Conservation (phyloP, 2,797 vertebrate species). For the Cossypha caffra region DNA sequence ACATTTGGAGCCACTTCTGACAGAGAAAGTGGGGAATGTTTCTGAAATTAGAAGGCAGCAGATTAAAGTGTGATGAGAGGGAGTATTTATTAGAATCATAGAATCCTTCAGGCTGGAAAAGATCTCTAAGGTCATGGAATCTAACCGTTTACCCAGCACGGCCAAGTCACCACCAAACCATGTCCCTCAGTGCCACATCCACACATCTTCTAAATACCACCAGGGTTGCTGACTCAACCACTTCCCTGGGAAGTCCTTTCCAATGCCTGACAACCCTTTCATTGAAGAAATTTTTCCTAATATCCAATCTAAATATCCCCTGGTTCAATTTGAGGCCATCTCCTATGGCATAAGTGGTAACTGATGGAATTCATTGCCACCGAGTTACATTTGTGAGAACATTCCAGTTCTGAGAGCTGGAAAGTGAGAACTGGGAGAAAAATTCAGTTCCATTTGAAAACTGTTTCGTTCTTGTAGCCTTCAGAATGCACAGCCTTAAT, state of each 20-base stretch:
- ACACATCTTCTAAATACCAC: background rate
- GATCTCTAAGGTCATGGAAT: background rate
- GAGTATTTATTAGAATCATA: background rate
- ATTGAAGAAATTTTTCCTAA: background rate
- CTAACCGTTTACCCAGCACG: rapidly evolving
- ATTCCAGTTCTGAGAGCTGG: background rate
- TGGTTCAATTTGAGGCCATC: background rate
- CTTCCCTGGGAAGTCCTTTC: background rate
- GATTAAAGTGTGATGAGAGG: background rate
- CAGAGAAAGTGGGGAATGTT: background rate
- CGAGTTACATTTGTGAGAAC: background rate
- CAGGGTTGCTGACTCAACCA: background rate
- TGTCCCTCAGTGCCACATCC: background rate
- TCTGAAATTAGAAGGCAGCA: background rate
- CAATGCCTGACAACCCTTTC: background rate
- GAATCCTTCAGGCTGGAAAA: background rate
- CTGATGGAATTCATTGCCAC: background rate
- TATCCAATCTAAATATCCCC: background rate
- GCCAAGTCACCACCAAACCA: background rate
- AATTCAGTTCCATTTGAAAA: slow-evolving; percentile 79
- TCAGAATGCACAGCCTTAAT: slow-evolving; percentile 76
- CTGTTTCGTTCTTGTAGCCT: slow-evolving; percentile 78
- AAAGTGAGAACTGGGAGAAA: background rate
- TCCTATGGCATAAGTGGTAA: background rate
- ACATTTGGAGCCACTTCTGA: background rate